Evolutionary conservation across 2,113 vertebrate genomes (phyloP).

Genomic region (Pungitius pungitius): DNA sequence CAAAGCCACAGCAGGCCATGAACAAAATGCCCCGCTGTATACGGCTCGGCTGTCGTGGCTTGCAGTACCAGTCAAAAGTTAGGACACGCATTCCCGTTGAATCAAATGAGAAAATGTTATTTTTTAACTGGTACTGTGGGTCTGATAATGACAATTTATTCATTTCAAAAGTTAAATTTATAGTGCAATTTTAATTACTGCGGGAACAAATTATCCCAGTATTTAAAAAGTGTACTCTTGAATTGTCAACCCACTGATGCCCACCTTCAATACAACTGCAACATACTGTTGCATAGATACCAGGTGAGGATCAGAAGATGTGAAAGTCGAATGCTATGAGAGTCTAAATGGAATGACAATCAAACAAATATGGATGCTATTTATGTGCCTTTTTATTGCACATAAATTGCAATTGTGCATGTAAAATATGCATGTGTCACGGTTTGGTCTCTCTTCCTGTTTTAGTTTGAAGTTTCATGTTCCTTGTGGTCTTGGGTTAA

Average conservation of each 20-base stretch:
- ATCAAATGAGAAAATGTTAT: too few relatives aligned
- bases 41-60: background rate
- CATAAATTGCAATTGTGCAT: background rate
- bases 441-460: too few relatives aligned
- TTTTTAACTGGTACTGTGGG: too few relatives aligned
- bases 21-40: constrained; percentile 15
- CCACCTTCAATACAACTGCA: background rate
- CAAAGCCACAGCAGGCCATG: constrained; percentile 2
- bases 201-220: background rate
- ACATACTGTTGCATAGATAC: background rate
- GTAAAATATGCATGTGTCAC: too few relatives aligned
- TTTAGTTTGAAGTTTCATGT: too few relatives aligned
- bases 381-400: too few relatives aligned
- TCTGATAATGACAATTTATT: background rate
- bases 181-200: background rate
- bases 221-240: background rate
- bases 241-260: background rate
- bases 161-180: background rate
- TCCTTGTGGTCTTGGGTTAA: too few relatives aligned
- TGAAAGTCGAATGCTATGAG: too few relatives aligned
- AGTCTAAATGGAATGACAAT: background rate
- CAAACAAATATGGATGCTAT: background rate
- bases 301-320: background rate
- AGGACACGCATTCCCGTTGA: too few relatives aligned
- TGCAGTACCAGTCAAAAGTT: too few relatives aligned